A percentile compares a stretch with the other conserved stretches of the same genome.
Evolutionary conservation across 2,888 invertebrate genomes (phyloP).

Genomic region (Dynastes grantii): DNA sequence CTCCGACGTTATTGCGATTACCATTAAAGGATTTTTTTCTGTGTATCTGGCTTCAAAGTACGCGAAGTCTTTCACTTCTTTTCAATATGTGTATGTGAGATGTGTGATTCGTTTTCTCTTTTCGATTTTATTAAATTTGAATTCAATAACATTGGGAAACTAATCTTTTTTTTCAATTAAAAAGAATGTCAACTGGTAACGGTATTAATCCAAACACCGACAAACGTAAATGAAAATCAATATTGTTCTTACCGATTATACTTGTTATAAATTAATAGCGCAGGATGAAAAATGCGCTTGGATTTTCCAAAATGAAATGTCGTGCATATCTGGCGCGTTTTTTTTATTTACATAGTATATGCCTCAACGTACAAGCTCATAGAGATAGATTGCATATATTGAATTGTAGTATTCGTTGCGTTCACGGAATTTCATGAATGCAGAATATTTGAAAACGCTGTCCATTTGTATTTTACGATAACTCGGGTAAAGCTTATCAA

Average conservation of each 20-base stretch:
- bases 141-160: not conserved
- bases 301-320: not conserved
- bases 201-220: not conserved
- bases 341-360: not conserved
- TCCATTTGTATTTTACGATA: not conserved
- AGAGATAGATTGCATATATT: not conserved
- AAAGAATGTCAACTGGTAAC: not conserved
- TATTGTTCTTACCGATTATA: not conserved
- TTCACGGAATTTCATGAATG: not conserved
- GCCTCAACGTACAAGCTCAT: not conserved
- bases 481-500: not conserved
- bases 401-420: not conserved
- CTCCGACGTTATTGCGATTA: no score
- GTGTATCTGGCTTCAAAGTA: no score
- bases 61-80: no score
- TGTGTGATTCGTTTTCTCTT: no score
- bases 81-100: no score
- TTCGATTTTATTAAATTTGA: no score
- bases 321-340: not conserved
- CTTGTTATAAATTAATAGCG: slow-evolving; percentile 4
- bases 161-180: not conserved
- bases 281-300: not conserved
- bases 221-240: not conserved
- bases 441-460: not conserved
- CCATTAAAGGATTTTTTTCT: no score